Conservation (phyloP, 2,113 vertebrate species). For the Corydoras maculifer region DNA sequence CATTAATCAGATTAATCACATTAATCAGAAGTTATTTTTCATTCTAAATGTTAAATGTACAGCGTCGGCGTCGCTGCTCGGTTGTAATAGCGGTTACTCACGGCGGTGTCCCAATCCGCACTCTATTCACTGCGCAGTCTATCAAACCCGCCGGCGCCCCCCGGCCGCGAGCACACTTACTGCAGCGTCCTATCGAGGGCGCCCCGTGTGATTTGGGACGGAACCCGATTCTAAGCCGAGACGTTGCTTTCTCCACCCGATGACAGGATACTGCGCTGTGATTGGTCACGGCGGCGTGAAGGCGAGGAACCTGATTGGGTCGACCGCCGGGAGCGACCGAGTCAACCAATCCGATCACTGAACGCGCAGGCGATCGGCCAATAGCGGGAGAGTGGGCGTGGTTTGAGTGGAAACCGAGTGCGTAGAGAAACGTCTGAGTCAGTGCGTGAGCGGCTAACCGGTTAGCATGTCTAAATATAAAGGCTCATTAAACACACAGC, state of each 20-base stretch:
- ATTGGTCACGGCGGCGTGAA: not conserved
- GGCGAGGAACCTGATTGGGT: too few relatives aligned
- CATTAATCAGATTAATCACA: too few relatives aligned
- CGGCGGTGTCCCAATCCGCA: too few relatives aligned
- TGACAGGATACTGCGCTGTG: not conserved
- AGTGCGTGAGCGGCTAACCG: conserved; percentile 5
- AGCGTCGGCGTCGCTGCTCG: too few relatives aligned
- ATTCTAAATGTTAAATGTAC: too few relatives aligned
- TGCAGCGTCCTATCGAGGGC: too few relatives aligned
- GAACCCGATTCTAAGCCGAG: not conserved
- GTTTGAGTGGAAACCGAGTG: not conserved
- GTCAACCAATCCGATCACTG: not conserved
- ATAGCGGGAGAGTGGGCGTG: not conserved
- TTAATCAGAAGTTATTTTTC: too few relatives aligned
- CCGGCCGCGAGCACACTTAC: too few relatives aligned
- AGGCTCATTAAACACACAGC: too few relatives aligned
- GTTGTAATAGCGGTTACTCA: too few relatives aligned
- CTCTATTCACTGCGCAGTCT: too few relatives aligned
- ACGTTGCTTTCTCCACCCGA: not conserved
- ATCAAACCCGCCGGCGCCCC: too few relatives aligned
- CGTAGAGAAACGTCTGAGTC: conserved; percentile 15
- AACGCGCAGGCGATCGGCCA: not conserved
- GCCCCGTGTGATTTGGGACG: not conserved
- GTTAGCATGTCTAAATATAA: not conserved
- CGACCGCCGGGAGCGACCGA: not conserved